These are phyloP conservation scores for Mycteria americana DNA, from an alignment of 2,797 vertebrate genomes.

Conservation along the genomic window DNA sequence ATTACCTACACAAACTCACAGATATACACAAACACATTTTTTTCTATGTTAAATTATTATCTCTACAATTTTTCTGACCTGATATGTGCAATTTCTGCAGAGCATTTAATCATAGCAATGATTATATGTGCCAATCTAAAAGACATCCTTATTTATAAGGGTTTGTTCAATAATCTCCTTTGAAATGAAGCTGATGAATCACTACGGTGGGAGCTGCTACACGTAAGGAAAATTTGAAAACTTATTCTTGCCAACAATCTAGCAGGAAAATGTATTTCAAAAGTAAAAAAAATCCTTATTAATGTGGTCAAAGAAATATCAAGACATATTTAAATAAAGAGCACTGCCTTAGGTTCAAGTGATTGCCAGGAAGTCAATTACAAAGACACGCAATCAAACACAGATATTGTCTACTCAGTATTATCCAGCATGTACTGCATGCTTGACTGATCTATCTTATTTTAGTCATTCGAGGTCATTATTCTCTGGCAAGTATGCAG, in stretches of 20 bases:
- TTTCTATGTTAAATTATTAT: not conserved
- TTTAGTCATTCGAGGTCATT: not conserved
- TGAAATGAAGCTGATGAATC: not conserved
- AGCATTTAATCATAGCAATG: not conserved
- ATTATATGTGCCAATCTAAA: not conserved
- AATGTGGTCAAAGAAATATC: not conserved
- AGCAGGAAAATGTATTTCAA: not conserved
- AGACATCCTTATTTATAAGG: not conserved
- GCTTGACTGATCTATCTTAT: not conserved
- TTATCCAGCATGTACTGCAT: not conserved
- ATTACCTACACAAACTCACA: not conserved
- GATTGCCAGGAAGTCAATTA: constrained; percentile 3
- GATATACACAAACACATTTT: not conserved
- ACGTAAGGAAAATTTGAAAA: not conserved
- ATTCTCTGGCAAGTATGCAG: not conserved
- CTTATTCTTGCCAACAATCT: not conserved
- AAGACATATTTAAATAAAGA: not conserved
- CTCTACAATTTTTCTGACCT: not conserved
- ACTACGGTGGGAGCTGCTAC: not conserved
- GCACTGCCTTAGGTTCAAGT: not conserved
- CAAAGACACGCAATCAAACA: not conserved
- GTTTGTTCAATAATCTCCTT: not conserved
- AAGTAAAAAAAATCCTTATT: not conserved
- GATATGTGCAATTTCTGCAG: not conserved
- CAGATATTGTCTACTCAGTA: not conserved